These are phyloP conservation scores for Tenthredo amoena DNA, from an alignment of 2,888 invertebrate species.

Conservation along the genomic window DNA sequence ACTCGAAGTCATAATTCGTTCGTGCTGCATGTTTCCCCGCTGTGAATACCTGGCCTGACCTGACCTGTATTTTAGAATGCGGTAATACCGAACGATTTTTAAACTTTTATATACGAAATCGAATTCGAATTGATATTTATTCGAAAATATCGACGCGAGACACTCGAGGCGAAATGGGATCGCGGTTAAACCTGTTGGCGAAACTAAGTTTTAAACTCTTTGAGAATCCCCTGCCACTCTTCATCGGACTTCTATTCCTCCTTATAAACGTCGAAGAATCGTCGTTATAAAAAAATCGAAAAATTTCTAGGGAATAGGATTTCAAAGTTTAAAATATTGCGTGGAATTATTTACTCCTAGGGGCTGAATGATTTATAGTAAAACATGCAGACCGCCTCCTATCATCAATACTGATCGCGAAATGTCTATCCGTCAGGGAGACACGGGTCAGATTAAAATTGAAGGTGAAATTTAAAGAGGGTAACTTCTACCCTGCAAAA, in stretches of 20 bases:
- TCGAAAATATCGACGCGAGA: not conserved
- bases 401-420: constrained; percentile 46
- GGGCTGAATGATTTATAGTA: not conserved
- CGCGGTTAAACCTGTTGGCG: not conserved
- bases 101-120: not conserved
- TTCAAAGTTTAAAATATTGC: not conserved
- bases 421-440: constrained; percentile 17
- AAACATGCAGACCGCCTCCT: not conserved
- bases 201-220: not conserved
- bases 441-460: constrained; percentile 48
- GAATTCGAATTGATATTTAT: not conserved
- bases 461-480: constrained; percentile 46
- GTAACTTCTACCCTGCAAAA: not conserved
- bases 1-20: not conserved
- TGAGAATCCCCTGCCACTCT: not conserved
- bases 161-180: not conserved
- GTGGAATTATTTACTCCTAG: not conserved
- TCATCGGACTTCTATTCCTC: not conserved
- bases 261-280: not conserved
- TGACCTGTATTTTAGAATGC: not conserved
- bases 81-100: not conserved
- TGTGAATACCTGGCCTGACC: not conserved
- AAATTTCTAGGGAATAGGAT: not conserved
- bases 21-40: not conserved
- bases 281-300: not conserved